Percentiles rank a stretch among this genome's conserved stretches.
Conservation (phyloP, 2,797 vertebrate genomes). For the Sebastes flavidus region DNA sequence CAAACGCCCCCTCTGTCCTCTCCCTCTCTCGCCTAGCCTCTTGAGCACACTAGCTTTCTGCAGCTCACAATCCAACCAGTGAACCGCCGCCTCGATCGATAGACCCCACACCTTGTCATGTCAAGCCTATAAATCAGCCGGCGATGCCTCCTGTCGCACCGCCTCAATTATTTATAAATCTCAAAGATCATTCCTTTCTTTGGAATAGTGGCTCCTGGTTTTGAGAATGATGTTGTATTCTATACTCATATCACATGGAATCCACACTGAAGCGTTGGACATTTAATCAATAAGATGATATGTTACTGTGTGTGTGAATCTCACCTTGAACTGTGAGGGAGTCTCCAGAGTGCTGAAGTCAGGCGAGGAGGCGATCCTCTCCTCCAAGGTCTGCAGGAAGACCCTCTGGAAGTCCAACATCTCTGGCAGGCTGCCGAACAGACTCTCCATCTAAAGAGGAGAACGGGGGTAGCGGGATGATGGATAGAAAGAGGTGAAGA, state of each 20-base stretch:
- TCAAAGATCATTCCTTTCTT: constrained; percentile 19
- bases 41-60: constrained; percentile 49
- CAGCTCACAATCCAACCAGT: constrained; percentile 48
- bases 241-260: neutral
- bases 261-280: neutral
- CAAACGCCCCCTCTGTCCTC: constrained; percentile 10
- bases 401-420: constrained; percentile 98
- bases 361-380: constrained; percentile 90
- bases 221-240: neutral
- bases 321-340: constrained; percentile 93
- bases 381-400: constrained; percentile 96
- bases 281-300: constrained; percentile 24
- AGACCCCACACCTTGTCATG: constrained; percentile 58
- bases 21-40: constrained; percentile 5
- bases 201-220: neutral
- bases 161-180: constrained; percentile 57
- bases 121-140: constrained; percentile 56
- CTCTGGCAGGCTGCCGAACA: constrained; percentile 96
- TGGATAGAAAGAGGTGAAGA: neutral
- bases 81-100: constrained; percentile 58
- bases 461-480: neutral
- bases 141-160: constrained; percentile 33
- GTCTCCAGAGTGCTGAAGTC: constrained; percentile 92
- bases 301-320: neutral
- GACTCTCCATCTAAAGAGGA: constrained; percentile 90